phyloP scores from a whole-genome alignment of 2,888 invertebrate genomes.

The Drosophila infuscata region DNA sequence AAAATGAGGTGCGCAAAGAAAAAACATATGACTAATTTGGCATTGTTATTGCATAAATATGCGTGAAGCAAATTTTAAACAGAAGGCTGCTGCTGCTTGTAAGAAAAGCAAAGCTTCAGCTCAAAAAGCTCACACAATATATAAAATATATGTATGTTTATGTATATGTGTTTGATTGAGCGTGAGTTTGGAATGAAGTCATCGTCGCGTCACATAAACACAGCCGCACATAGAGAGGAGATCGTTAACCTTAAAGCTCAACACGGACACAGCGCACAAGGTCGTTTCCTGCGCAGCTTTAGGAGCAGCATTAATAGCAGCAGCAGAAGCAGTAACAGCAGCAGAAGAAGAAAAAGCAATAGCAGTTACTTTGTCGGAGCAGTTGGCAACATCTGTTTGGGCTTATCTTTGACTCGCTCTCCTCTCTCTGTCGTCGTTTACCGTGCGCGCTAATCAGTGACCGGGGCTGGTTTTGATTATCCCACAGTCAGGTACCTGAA shows the following conservation, averaged over 20 bases:
- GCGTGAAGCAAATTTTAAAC: conserved; percentile 37
- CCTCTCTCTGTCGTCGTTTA: conserved; percentile 80
- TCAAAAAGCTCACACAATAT: conserved; percentile 46
- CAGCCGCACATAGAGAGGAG: conserved; percentile 74
- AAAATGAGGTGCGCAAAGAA: conserved; percentile 49
- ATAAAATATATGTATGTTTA: conserved; percentile 4
- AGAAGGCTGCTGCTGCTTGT: conserved; percentile 18
- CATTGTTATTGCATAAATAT: conserved; percentile 75
- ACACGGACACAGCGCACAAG: conserved; percentile 81
- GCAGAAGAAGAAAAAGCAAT: conserved; percentile 2
- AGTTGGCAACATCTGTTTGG: conserved; percentile 61
- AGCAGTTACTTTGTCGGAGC: conserved; percentile 15
- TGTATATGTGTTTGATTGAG: conserved; percentile 11
- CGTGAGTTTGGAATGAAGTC: conserved; percentile 69
- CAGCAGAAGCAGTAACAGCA: conserved; percentile 5
- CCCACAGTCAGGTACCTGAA: conserved; percentile 98
- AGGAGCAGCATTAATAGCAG: conserved; percentile 13
- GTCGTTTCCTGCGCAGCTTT: conserved; percentile 76
- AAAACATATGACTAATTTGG: conserved; percentile 73
- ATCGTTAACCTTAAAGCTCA: conserved; percentile 85
- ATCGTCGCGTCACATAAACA: conserved; percentile 56
- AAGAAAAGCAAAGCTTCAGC: conserved; percentile 49
- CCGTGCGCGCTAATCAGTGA: conserved; percentile 95
- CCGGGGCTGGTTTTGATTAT: conserved; percentile 89
- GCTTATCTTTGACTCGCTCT: conserved; percentile 35